phyloP scores from a whole-genome alignment of 2,797 vertebrate genomes.

The Brachyrhaphis roseni region DNA sequence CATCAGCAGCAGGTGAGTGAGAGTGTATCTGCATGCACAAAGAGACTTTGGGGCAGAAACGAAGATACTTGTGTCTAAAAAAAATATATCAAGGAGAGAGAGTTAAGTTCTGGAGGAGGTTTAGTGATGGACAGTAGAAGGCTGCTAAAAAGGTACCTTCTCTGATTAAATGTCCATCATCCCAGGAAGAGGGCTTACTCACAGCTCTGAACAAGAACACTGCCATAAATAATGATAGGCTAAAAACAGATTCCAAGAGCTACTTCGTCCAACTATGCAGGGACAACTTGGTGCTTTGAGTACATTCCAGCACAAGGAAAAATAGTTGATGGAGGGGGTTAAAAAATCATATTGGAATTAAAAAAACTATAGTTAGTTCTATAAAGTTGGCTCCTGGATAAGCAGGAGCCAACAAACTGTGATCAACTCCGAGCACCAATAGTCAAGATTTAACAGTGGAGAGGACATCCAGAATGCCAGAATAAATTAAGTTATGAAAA shows the following conservation, averaged over 20 bases:
- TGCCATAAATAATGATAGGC: background rate
- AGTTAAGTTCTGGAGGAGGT: background rate
- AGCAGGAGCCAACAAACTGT: background rate
- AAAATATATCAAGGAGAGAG: background rate
- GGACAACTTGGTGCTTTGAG: background rate
- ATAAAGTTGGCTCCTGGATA: background rate
- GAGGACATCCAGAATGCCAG: background rate
- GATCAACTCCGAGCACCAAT: background rate
- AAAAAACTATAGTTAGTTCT: background rate
- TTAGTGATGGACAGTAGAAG: conserved; percentile 1
- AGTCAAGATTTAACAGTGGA: background rate
- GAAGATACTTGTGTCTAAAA: background rate
- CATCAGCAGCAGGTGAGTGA: background rate
- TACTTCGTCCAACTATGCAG: background rate
- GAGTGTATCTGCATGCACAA: background rate
- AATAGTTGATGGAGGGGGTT: no score
- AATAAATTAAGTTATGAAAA: background rate
- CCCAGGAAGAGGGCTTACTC: background rate
- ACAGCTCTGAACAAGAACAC: background rate
- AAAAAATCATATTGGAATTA: background rate
- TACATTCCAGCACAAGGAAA: background rate
- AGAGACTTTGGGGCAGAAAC: background rate
- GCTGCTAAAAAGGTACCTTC: background rate
- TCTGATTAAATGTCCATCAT: background rate
- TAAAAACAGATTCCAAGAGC: background rate